Evolutionary conservation across 2,113 vertebrate genomes (phyloP).

Genomic region (Tragelaphus strepsiceros): DNA sequence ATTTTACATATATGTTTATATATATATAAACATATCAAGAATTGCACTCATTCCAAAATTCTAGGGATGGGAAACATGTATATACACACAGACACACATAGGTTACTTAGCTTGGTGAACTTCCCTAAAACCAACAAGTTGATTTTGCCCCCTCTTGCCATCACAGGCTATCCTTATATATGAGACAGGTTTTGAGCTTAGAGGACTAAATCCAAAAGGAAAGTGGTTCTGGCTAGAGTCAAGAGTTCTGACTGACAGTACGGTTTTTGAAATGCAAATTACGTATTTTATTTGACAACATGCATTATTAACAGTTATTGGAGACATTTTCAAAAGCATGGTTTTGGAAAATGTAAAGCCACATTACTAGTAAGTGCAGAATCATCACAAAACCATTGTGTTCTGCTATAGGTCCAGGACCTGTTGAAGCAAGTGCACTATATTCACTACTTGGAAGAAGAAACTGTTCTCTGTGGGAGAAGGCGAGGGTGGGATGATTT

Average conservation of each 20-base stretch:
- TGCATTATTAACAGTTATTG: background rate
- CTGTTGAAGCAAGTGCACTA: background rate
- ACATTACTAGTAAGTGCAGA: constrained; percentile 9
- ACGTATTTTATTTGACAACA: background rate
- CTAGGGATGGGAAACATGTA: background rate
- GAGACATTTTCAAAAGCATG: background rate
- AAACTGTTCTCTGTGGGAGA: background rate
- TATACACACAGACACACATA: background rate
- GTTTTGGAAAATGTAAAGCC: constrained; percentile 18
- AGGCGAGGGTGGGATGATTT: background rate
- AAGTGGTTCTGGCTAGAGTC: background rate
- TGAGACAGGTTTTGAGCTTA: background rate
- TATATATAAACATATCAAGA: background rate
- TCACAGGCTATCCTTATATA: background rate
- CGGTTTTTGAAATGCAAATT: constrained; percentile 32
- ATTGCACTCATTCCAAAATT: background rate
- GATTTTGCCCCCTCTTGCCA: background rate
- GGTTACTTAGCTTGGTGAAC: background rate
- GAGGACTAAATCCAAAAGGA: background rate
- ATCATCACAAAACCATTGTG: constrained; percentile 25
- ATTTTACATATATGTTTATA: background rate
- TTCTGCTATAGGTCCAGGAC: background rate
- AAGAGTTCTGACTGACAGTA: background rate
- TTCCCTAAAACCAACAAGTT: background rate
- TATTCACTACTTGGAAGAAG: background rate